phyloP scores from a whole-genome alignment of 1,140 invertebrate species.

The Arctopsyche grandis region DNA sequence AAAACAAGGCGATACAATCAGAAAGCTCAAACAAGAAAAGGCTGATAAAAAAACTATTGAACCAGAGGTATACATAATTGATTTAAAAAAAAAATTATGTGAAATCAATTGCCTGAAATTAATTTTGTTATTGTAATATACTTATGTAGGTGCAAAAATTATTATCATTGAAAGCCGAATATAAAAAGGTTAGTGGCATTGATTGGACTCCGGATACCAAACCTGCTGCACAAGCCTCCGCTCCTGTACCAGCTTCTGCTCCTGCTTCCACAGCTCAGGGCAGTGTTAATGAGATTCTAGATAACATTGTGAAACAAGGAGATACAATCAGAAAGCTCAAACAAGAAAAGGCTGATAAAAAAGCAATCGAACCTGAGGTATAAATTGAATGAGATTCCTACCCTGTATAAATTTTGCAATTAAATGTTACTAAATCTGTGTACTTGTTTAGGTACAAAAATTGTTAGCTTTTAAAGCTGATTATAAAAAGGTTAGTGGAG shows the following conservation, averaged over 20 bases:
- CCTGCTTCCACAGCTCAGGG: slow-evolving; percentile 42
- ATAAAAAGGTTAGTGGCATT: slow-evolving; percentile 72
- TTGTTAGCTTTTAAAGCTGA: slow-evolving; percentile 77
- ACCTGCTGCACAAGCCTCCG: neutral
- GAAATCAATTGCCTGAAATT: too few species aligned
- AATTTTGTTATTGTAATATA: too few species aligned
- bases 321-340: slow-evolving; percentile 78
- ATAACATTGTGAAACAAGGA: slow-evolving; percentile 71
- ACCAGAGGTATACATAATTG: slow-evolving; percentile 46
- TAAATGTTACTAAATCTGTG: too few species aligned
- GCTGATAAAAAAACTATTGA: slow-evolving; percentile 70
- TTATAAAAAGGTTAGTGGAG: slow-evolving; percentile 73
- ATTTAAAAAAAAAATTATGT: too few species aligned
- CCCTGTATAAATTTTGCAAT: too few species aligned
- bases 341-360: slow-evolving; percentile 69
- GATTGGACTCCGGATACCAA: slow-evolving; percentile 71
- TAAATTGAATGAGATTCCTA: slow-evolving; percentile 11
- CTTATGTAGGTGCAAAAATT: slow-evolving; percentile 69
- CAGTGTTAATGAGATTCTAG: slow-evolving; percentile 47
- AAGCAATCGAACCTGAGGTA: slow-evolving; percentile 65
- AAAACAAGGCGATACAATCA: slow-evolving; percentile 76
- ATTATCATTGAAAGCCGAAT: slow-evolving; percentile 75
- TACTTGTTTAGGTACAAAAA: slow-evolving; percentile 66
- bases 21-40: slow-evolving; percentile 75
- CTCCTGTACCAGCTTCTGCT: neutral